phyloP scores from a whole-genome alignment of 2,113 vertebrate genomes.

The Brachypteracias leptosomus region DNA sequence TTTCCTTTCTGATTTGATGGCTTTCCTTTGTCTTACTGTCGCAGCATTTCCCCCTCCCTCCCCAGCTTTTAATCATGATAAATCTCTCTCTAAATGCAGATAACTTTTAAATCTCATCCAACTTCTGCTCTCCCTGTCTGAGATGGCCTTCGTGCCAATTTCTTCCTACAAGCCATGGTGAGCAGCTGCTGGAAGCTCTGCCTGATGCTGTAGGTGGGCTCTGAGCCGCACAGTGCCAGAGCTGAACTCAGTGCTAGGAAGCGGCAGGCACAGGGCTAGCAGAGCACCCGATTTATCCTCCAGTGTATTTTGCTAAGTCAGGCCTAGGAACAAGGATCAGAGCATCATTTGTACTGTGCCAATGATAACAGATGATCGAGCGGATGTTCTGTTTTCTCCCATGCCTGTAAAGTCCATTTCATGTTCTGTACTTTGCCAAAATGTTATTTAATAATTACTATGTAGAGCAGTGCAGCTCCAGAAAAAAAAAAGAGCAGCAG shows the following conservation, averaged over 20 bases:
- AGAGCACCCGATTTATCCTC: not conserved
- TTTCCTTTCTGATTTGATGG: not conserved
- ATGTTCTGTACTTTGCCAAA: not conserved
- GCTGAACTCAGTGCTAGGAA: slow-evolving; percentile 26
- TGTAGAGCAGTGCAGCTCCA: not conserved
- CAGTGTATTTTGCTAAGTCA: not conserved
- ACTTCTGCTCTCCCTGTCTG: not conserved
- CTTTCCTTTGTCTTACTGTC: not conserved
- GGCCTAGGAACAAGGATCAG: slow-evolving; percentile 16
- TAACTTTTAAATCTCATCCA: slow-evolving; percentile 38
- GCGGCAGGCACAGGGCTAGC: slow-evolving; percentile 11
- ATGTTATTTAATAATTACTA: not conserved
- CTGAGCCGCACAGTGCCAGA: not conserved
- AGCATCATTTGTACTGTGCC: not conserved
- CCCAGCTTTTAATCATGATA: not conserved
- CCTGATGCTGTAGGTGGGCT: slow-evolving; percentile 18
- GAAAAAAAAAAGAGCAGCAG: not conserved
- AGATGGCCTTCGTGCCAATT: not conserved
- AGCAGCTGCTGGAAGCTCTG: slow-evolving; percentile 23
- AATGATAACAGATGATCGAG: not conserved
- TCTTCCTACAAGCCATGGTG: not conserved
- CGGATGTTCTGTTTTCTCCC: not conserved
- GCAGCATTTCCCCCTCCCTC: not conserved
- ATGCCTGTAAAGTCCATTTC: not conserved
- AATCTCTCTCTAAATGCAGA: slow-evolving; percentile 27